Evolutionary conservation across 2,113 vertebrate species (phyloP).

Genomic region (Plotosus lineatus): DNA sequence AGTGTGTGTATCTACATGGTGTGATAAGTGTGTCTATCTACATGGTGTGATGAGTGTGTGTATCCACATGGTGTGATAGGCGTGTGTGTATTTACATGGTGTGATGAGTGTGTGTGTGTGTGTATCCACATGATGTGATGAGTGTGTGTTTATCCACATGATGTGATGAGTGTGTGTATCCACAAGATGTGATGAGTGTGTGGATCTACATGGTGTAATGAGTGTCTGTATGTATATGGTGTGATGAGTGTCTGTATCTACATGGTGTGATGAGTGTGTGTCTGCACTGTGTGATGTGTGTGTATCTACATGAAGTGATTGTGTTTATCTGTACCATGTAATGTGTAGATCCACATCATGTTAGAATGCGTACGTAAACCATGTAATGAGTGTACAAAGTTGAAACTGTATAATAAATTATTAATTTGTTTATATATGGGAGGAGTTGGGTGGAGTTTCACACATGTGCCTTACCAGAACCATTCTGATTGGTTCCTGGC

Average conservation of each 20-base stretch:
- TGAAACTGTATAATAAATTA: slow-evolving; percentile 4
- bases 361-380: neutral
- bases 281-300: neutral
- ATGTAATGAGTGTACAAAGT: neutral
- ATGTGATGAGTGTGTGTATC: too few species aligned
- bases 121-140: neutral
- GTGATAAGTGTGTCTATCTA: too few species aligned
- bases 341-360: too few species aligned
- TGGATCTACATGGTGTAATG: neutral
- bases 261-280: too few species aligned
- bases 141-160: neutral
- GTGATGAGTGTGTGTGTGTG: neutral
- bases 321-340: too few species aligned
- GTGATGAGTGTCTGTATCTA: neutral
- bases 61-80: neutral
- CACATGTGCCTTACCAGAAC: slow-evolving; percentile 39
- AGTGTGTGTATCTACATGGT: too few species aligned
- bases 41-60: too few species aligned
- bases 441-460: slow-evolving; percentile 28
- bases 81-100: neutral
- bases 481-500: slow-evolving; percentile 33
- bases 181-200: too few species aligned
- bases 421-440: slow-evolving; percentile 4
- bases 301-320: neutral
- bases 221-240: neutral